Evolutionary conservation across 2,113 vertebrate species (phyloP), one percentile per base, ranked within the genome.

Genomic region (Eidolon helvum): DNA sequence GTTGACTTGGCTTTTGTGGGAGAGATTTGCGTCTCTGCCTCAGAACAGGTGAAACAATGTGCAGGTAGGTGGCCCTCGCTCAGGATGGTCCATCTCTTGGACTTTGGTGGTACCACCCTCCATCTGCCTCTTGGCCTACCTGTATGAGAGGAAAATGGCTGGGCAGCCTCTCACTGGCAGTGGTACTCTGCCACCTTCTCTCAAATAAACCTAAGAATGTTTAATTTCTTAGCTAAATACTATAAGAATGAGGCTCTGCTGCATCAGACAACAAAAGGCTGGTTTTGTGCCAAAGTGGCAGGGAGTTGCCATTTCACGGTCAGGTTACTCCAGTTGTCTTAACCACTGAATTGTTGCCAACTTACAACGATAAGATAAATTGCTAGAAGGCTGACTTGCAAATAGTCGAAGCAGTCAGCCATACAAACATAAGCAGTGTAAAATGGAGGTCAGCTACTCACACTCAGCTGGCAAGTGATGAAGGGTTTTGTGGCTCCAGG

Each of bases 301-400:
- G 59, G 45, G 59, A 78, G 55, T 79, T 68, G 26, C 63, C 87
- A 19, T 94, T 90, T 87, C 45, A 96, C 0, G 12, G 91, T 80
- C 85, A 72, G 82, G 5, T 87, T 61, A 21, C 71, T 95, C 50
- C 38, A 63, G 74, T 97, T 95, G 74, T 96, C 86, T 95, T 91
- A 91, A 93, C 66, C 80, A 94, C 74, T 95, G 90, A 93, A 43
- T 43, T 90, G 38, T 66, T 79, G 63, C 72, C 87, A 95, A 45
- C 72, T 83, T 93, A 26, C 79, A 95, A 75, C 80, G 83, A 87
- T 35, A 97, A 97, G 92, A 97, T 95, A 45, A 77, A 97, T 96
- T 87, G 40, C 92, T 92, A 9, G 45, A 53, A 90, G 30, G 19
- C 45, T 95, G 71, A 87, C 93, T 97, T 90, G 69, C 59, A 80